Base-by-base conservation (phyloP, 2,888 invertebrate genomes). In the Peribatodes rhomboidaria region DNA sequence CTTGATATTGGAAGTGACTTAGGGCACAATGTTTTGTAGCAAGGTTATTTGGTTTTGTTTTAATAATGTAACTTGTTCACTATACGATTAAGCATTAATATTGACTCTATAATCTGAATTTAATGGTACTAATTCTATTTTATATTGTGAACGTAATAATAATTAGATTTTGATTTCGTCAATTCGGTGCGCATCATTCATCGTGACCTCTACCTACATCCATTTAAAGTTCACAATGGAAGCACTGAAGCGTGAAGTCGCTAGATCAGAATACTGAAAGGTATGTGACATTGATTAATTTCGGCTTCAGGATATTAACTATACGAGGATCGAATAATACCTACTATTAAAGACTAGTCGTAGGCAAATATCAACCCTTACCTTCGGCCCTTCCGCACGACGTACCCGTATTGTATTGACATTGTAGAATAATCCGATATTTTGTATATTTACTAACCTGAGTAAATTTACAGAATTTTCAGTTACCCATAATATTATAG, bases 151-250 rank as follows among this genome's bases (percentile, higher is more conserved):
- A 52, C 31, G 16, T 37, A 18, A 4, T 1, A 39, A 53, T 39
- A 39, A 53, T 53, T 14, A n/a, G 6, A 39, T 53, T 22, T 39
- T 20, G 22, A n/a, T 22, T 39, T 2, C 9, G 22, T 53, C 39
- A 39, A 53, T 39, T 22, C 53, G 13, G 22, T 14, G 22, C 39
- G n/a, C 20, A 52, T 52, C 22, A 53, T 22, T 14, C 27, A 53
- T 14, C 39, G 39, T 39, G 22, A 2, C 14, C 14, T 31, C 27
- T 47, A 47, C 14, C 47, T 49, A 22, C 53, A n/a, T 39, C 53
- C 39, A 39, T 39, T 53, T 10, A 11, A 53, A 27, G 14, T 39
- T 1, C 10, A 63, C 63, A 63, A 58, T 63, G 14, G 63, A 20
- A 13, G 52, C 53, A 41, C 20, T 33, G 63, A 49, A 47, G 47